phyloP scores from a whole-genome alignment of 64 coral and sea anemone genomes.

The Actinia tenebrosa region DNA sequence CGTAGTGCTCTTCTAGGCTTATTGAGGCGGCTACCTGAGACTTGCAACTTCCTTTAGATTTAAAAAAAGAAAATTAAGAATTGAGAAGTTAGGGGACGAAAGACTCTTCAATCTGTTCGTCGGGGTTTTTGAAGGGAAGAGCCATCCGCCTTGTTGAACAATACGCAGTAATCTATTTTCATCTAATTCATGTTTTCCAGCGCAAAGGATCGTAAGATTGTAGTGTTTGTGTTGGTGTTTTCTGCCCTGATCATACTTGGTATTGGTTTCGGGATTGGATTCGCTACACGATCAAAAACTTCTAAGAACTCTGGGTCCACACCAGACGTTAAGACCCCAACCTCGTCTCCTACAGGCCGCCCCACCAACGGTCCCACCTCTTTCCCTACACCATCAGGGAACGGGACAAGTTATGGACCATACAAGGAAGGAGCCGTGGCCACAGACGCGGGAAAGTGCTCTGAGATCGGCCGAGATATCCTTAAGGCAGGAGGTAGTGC shows the following conservation, averaged over 20 bases:
- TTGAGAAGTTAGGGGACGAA: too few species aligned
- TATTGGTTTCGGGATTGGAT: slow-evolving; percentile 7
- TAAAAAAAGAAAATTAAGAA: too few species aligned
- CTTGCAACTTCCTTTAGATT: too few species aligned
- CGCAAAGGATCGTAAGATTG: background rate
- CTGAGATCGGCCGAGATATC: slow-evolving; percentile 85
- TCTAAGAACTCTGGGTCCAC: background rate
- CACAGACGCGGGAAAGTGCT: slow-evolving; percentile 67
- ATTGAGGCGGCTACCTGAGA: too few species aligned
- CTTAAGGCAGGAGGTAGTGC: slow-evolving; percentile 61
- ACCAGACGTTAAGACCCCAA: background rate
- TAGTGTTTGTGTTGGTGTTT: background rate
- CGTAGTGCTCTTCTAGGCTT: too few species aligned
- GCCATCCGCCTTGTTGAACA: too few species aligned
- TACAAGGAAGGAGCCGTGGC: slow-evolving; percentile 64
- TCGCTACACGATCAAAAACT: background rate
- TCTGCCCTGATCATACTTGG: background rate
- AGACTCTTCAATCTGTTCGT: too few species aligned
- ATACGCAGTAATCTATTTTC: background rate
- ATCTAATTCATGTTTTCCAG: background rate
- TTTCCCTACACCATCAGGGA: slow-evolving; percentile 23
- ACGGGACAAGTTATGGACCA: slow-evolving; percentile 47
- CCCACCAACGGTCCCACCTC: slow-evolving; percentile 10
- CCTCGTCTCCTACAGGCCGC: background rate
- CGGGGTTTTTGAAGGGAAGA: too few species aligned